Evolutionary conservation across 2,797 vertebrate species (phyloP), one percentile per base, ranked within the genome.

Genomic region (Bothrops alternatus): DNA sequence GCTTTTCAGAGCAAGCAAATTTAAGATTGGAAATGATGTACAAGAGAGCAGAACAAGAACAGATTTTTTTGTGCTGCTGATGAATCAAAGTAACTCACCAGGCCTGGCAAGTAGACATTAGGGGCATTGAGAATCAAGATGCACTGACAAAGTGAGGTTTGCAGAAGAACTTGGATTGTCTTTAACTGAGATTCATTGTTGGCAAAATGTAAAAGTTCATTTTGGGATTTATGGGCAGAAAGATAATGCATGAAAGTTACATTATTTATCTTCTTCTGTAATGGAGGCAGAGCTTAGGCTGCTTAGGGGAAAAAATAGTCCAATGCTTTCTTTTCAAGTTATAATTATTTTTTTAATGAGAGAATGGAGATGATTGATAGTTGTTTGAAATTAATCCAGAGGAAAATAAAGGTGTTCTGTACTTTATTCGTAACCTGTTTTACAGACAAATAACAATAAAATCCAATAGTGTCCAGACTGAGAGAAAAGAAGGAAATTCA

Each of bases 401-500:
- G 47, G 23, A 18, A 91, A 12, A 47, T 26, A 91, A 91, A 91
- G 58, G 47, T 82, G 78, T 87, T 90, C 85, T 56, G 23, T 78
- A 26, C 88, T 23, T 87, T 26, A 90, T 92, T 90, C 82, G 16
- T 56, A 73, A 32, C 90, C 42, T 63, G 93, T 90, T 91, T 86
- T 0, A 0, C 13, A 16, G 0, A 20, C 20, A 63, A 90, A 42
- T 37, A 78, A 53, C 2, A 0, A 56, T 47, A 82, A 82, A n/a
- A 56, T 0, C n/a, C 57, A 61, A n/a, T 63, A 18, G 6, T 28
- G 16, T 65, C 8, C 32, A 90, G 60, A 55, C 60, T 90, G 37
- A 53, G 57, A 61, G 73, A 88, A 88, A 20, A 73, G 61, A 82
- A 16, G 37, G 10, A 55, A 82, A 11, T 47, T 78, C n/a, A 53